Conservation (phyloP, 2,888 invertebrate genomes). For the Argyresthia goedartella region DNA sequence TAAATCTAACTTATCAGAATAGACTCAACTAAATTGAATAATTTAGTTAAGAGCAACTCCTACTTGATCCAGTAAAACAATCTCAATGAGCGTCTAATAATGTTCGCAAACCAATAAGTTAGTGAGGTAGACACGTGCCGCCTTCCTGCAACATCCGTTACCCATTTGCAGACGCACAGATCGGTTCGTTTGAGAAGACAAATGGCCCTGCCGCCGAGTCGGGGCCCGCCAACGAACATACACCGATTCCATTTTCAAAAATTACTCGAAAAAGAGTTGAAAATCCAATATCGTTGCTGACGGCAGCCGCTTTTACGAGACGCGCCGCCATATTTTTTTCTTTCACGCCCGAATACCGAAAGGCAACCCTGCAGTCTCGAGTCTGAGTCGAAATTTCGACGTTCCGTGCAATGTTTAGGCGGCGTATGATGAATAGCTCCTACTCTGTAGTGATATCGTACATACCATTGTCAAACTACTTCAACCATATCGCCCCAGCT, state of each 20-base stretch:
- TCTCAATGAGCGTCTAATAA: constrained; percentile 43
- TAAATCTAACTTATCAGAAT: too few species aligned
- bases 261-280: constrained; percentile 48
- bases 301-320: constrained; percentile 16
- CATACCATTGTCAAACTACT: constrained; percentile 35
- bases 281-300: constrained; percentile 42
- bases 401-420: constrained; percentile 12
- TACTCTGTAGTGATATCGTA: constrained; percentile 32
- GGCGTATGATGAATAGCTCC: constrained; percentile 29
- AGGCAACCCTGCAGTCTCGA: not conserved
- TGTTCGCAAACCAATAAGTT: constrained; percentile 47
- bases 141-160: constrained; percentile 58
- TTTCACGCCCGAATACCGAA: constrained; percentile 15
- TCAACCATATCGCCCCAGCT: constrained; percentile 28
- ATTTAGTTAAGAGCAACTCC: not conserved
- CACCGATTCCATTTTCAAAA: constrained; percentile 53
- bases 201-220: constrained; percentile 39
- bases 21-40: too few species aligned
- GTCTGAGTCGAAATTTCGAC: not conserved
- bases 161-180: constrained; percentile 61
- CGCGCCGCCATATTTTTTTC: constrained; percentile 19
- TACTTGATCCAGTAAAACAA: not conserved
- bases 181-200: constrained; percentile 68
- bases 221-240: constrained; percentile 22
- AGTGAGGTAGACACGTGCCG: constrained; percentile 41